phyloP scores from a whole-genome alignment of 2,113 vertebrate species.

The Salminus brasiliensis region DNA sequence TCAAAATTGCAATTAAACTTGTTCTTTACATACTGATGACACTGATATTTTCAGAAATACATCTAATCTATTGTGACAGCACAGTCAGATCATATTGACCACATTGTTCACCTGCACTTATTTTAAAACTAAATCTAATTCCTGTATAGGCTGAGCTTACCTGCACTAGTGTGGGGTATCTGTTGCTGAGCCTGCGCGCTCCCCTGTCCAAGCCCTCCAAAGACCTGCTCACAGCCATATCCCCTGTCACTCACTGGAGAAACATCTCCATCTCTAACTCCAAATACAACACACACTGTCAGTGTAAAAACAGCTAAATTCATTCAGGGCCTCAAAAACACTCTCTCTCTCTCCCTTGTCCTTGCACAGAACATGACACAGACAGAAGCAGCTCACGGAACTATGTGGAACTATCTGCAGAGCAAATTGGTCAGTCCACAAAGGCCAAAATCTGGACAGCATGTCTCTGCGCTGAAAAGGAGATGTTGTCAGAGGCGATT shows the following conservation, averaged over 20 bases:
- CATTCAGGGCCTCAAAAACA: background rate
- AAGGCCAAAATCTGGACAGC: slow-evolving; percentile 12
- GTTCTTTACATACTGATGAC: no score
- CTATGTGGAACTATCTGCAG: no score
- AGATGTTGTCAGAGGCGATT: slow-evolving; percentile 77
- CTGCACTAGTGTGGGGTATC: slow-evolving; percentile 61
- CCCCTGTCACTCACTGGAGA: slow-evolving; percentile 36
- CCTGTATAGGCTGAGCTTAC: slow-evolving; percentile 53
- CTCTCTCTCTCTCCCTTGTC: background rate
- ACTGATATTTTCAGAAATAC: no score
- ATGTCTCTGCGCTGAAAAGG: slow-evolving; percentile 57
- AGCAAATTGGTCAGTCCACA: slow-evolving; percentile 5
- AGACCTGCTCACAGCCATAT: background rate
- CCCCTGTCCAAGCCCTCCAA: slow-evolving; percentile 51
- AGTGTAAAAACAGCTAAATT: background rate
- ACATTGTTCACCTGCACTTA: no score
- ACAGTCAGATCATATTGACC: no score
- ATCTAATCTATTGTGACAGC: no score
- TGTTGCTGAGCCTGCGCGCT: slow-evolving; percentile 54
- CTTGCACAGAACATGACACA: background rate
- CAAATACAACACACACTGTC: background rate
- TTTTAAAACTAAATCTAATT: no score
- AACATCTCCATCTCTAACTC: slow-evolving; percentile 1
- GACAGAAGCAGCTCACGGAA: no score
- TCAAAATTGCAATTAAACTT: no score